phyloP scores from a whole-genome alignment of 2,797 vertebrate species.

The Chanos chanos region DNA sequence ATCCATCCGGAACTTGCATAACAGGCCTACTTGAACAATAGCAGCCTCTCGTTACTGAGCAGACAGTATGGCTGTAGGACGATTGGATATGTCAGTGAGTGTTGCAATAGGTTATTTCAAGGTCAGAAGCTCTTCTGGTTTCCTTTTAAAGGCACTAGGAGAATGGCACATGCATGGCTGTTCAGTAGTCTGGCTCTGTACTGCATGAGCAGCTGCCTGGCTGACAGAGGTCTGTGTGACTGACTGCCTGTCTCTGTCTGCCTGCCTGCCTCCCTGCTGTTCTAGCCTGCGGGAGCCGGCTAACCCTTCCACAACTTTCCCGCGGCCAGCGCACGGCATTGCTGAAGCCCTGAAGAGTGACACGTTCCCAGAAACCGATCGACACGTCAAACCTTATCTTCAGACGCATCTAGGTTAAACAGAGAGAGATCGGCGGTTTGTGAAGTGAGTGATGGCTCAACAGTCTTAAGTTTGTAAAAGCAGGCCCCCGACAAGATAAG shows the following conservation, averaged over 20 bases:
- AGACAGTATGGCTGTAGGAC: conserved; percentile 1
- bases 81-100: conserved; percentile 13
- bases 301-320: conserved; percentile 30
- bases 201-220: conserved; percentile 38
- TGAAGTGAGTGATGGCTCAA: conserved; percentile 8
- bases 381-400: conserved; percentile 19
- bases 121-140: too few species aligned
- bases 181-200: neutral
- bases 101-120: too few species aligned
- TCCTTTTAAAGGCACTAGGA: neutral
- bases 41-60: conserved; percentile 29
- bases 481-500: conserved; percentile 46
- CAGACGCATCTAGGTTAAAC: conserved; percentile 36
- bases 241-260: conserved; percentile 25
- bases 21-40: conserved; percentile 30
- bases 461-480: conserved; percentile 21
- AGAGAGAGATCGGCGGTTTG: conserved; percentile 35
- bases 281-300: conserved; percentile 29
- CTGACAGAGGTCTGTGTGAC: conserved; percentile 5
- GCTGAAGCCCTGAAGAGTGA: conserved; percentile 10
- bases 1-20: conserved; percentile 17
- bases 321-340: conserved; percentile 1
- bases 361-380: neutral
- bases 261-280: conserved; percentile 37
- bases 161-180: too few species aligned